A percentile compares a stretch with the other conserved stretches of the same genome.
phyloP scores from a whole-genome alignment of 2,888 invertebrate genomes.

The Diadegma fenestrale region DNA sequence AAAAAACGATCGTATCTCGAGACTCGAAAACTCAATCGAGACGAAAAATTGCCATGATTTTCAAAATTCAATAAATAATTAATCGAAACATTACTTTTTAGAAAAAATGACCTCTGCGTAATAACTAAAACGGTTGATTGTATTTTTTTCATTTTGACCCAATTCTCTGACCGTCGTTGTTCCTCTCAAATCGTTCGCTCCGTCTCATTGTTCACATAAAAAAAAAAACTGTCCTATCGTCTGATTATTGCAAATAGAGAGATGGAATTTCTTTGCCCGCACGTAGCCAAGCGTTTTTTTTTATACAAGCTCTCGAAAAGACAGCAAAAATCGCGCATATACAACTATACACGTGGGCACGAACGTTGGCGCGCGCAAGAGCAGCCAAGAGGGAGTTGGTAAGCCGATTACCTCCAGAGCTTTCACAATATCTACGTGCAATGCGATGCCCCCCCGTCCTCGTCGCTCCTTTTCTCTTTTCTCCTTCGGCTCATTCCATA shows the following conservation, averaged over 20 bases:
- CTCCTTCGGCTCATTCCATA: slow-evolving; percentile 7
- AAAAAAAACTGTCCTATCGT: not conserved
- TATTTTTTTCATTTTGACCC: not conserved
- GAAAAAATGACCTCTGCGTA: not conserved
- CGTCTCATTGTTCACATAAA: slow-evolving; percentile 6
- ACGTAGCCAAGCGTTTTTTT: slow-evolving; percentile 1
- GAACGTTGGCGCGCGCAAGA: slow-evolving; percentile 29
- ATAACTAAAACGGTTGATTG: not conserved
- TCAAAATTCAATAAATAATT: too few species aligned
- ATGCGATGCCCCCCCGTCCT: slow-evolving; percentile 51
- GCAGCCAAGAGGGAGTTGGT: slow-evolving; percentile 38
- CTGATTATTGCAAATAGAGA: slow-evolving; percentile 19
- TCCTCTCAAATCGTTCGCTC: not conserved
- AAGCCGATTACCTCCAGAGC: slow-evolving; percentile 67
- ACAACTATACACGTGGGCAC: slow-evolving; percentile 11
- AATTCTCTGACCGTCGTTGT: slow-evolving; percentile 1
- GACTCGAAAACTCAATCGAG: too few species aligned
- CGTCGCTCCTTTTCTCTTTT: not conserved
- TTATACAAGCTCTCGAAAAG: not conserved
- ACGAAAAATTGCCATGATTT: too few species aligned
- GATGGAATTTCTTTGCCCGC: slow-evolving; percentile 3
- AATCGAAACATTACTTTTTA: too few species aligned
- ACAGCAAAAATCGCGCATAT: slow-evolving; percentile 1
- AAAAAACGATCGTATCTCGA: too few species aligned
- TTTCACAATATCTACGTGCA: slow-evolving; percentile 61